These are phyloP conservation scores for Sarcophaga variegata DNA, from an alignment of 2,888 invertebrate species.

Conservation along the genomic window DNA sequence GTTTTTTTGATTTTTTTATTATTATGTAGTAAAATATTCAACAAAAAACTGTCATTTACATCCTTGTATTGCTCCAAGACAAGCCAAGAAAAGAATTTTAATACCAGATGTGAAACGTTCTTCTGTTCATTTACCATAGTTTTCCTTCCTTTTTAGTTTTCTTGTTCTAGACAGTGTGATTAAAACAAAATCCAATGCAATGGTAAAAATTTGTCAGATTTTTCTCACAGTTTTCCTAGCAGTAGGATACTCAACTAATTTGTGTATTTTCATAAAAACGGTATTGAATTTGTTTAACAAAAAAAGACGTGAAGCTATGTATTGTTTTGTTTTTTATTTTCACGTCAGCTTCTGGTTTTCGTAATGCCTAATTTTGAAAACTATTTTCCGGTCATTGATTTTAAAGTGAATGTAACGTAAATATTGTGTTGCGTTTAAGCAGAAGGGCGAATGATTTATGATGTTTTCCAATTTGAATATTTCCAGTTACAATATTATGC, in stretches of 20 bases:
- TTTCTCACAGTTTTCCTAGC: slow-evolving; percentile 77
- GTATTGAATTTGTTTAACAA: slow-evolving; percentile 73
- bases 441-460: slow-evolving; percentile 58
- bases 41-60: slow-evolving; percentile 58
- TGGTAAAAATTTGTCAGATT: slow-evolving; percentile 53
- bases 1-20: slow-evolving; percentile 27
- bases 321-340: slow-evolving; percentile 55
- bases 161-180: slow-evolving; percentile 40
- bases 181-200: slow-evolving; percentile 32
- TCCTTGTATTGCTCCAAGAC: slow-evolving; percentile 38
- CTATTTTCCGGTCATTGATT: slow-evolving; percentile 79
- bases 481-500: too few species aligned
- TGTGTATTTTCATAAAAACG: slow-evolving; percentile 78
- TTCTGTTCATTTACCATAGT: not conserved
- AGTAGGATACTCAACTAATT: slow-evolving; percentile 75
- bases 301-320: not conserved
- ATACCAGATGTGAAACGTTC: slow-evolving; percentile 70
- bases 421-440: slow-evolving; percentile 22
- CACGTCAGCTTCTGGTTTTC: slow-evolving; percentile 56
- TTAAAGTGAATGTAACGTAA: slow-evolving; percentile 63
- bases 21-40: slow-evolving; percentile 28
- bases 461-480: not conserved
- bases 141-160: slow-evolving; percentile 18
- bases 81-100: slow-evolving; percentile 54
- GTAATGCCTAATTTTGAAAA: slow-evolving; percentile 75